Evolutionary conservation across 2,113 vertebrate species (phyloP).

Genomic region (Zootoca vivipara): DNA sequence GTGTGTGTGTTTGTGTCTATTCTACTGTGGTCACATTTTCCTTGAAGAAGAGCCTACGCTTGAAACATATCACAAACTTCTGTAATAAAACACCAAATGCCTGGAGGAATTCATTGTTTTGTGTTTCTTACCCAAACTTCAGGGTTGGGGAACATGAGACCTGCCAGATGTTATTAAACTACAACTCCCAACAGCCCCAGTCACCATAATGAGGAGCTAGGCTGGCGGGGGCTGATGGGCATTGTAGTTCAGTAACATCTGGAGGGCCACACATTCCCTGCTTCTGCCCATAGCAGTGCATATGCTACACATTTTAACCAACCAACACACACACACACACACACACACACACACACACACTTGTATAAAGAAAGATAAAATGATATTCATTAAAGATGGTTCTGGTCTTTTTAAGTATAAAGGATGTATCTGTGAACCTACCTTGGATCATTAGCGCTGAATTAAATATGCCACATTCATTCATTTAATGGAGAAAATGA

Average conservation of each 20-base stretch:
- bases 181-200: too few relatives aligned
- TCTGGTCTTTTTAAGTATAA: neutral
- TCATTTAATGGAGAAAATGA: constrained; percentile 53
- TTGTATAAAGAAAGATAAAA: neutral
- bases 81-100: neutral
- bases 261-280: neutral
- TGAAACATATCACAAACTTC: too few relatives aligned
- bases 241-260: too few relatives aligned
- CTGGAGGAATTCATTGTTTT: neutral
- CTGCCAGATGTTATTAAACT: too few relatives aligned
- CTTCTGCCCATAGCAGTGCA: neutral
- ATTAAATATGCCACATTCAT: constrained; percentile 63
- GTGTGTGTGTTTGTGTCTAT: too few relatives aligned
- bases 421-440: constrained; percentile 11
- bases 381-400: constrained; percentile 1
- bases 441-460: constrained; percentile 46
- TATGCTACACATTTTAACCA: too few relatives aligned
- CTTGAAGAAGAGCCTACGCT: too few relatives aligned
- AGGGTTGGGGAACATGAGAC: too few relatives aligned
- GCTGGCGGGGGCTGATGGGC: too few relatives aligned
- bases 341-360: neutral
- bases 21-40: too few relatives aligned
- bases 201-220: too few relatives aligned
- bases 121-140: neutral
- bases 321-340: neutral